Evolutionary conservation across 2,888 invertebrate genomes (phyloP), one percentile per base, ranked within the genome.

Genomic region (Electrophaes corylata): DNA sequence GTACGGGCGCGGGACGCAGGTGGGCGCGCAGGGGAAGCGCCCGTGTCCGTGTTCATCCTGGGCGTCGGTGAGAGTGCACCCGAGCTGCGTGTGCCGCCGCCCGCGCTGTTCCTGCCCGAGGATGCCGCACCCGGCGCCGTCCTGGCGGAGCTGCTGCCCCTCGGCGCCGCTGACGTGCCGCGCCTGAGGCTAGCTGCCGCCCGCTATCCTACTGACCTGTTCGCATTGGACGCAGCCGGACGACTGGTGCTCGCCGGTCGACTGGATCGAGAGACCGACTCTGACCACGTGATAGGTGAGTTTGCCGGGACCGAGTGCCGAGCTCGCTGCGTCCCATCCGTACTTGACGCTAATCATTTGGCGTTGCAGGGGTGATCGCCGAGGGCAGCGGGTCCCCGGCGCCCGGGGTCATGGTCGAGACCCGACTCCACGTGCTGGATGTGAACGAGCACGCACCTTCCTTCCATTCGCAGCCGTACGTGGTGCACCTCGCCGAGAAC

Each of bases 371-470:
- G 2, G 75, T 90, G 18, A 80, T 90, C 33, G 88, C 82, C 59
- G 89, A 86, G 66, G 83, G 79, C 56, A 44, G 66, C 26, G 86
- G 80, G 60, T 74, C 79, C 62, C 81, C 83, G 35, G 79, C 96
- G 78, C 96, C 96, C 1, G 95, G 95, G 16, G 93, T 94, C 8
- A 89, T 96, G 68, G 93, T 95, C 14, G 94, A 94, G 83, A 94
- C 98, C 59, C 92, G 93, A 4, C 91, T 98, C 54, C 95, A 96
- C 85, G 95, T 98, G 57, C 93, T 96, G 63, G 98, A 98, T 83
- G 96, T 96, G 66, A 98, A 98, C 84, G 98, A 98, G 84, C 96
- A 98, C 84, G 94, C 94, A 48, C 98, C 98, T 0, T 92, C 93
- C 66, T 98, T 98, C 84, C 97, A 98, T 83, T 96, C 96, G 74